These are phyloP conservation scores for Epinephelus malabaricus DNA, from an alignment of 2,797 vertebrate species.

Conservation along the genomic window DNA sequence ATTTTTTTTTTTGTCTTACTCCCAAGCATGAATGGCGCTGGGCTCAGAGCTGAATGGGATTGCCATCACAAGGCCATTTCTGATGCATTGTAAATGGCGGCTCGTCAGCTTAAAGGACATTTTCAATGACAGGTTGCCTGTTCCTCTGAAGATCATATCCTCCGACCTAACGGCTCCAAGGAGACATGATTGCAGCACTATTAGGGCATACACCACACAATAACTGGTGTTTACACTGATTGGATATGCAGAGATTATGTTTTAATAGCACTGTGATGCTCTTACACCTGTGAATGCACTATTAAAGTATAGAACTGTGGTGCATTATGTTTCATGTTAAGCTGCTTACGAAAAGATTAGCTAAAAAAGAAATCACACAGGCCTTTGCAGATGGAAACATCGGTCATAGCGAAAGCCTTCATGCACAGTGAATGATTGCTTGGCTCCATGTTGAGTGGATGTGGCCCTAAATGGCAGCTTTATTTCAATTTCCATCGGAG, in stretches of 20 bases:
- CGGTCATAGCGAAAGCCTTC: slow-evolving; percentile 33
- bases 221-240: slow-evolving; percentile 55
- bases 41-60: slow-evolving; percentile 78
- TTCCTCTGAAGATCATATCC: slow-evolving; percentile 67
- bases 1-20: slow-evolving; percentile 73
- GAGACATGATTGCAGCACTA: slow-evolving; percentile 38
- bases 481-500: slow-evolving; percentile 70
- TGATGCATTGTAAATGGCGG: slow-evolving; percentile 89
- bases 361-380: slow-evolving; percentile 18
- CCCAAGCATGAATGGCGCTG: slow-evolving; percentile 80
- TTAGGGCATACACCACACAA: slow-evolving; percentile 24
- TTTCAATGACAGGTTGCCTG: slow-evolving; percentile 82
- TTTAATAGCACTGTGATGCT: slow-evolving; percentile 34
- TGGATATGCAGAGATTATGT: slow-evolving; percentile 48
- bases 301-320: slow-evolving; percentile 19
- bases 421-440: slow-evolving; percentile 38
- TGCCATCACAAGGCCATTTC: slow-evolving; percentile 74
- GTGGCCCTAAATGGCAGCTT: slow-evolving; percentile 57
- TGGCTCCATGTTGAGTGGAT: slow-evolving; percentile 7
- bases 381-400: slow-evolving; percentile 9
- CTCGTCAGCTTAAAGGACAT: slow-evolving; percentile 85
- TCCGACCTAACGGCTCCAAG: slow-evolving; percentile 47
- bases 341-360: slow-evolving; percentile 32
- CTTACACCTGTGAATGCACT: slow-evolving; percentile 30
- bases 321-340: slow-evolving; percentile 41